Conservation (phyloP, 1,140 invertebrate genomes). For the Acromyrmex charruanus region DNA sequence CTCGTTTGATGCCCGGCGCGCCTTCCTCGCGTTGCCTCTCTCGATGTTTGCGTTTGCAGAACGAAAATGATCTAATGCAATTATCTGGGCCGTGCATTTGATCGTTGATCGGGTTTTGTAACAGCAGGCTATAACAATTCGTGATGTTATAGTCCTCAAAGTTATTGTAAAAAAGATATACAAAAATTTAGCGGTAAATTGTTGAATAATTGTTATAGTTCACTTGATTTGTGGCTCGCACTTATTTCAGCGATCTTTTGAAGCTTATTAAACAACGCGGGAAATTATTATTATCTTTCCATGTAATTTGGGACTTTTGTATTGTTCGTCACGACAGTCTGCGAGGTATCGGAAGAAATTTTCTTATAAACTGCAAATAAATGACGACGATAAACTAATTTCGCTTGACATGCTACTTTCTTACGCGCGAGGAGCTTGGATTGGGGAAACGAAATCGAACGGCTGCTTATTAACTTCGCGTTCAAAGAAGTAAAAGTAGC, state of each 20-base stretch:
- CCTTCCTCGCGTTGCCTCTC: conserved; percentile 21
- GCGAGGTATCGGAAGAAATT: conserved; percentile 20
- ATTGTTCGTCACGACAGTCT: conserved; percentile 22
- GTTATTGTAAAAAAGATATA: not conserved
- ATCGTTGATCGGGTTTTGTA: not conserved
- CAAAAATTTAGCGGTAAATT: not conserved
- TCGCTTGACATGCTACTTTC: conserved; percentile 11
- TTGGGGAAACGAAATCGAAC: conserved; percentile 28
- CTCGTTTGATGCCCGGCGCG: conserved; percentile 40
- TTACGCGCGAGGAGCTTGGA: not conserved
- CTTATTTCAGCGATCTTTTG: not conserved
- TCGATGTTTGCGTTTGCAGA: conserved; percentile 36
- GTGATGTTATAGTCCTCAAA: not conserved
- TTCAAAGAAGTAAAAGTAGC: conserved; percentile 26
- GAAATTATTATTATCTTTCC: conserved; percentile 25
- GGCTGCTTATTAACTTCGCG: conserved; percentile 63
- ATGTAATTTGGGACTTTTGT: not conserved
- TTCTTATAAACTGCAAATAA: conserved; percentile 39
- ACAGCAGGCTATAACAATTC: not conserved
- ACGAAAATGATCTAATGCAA: conserved; percentile 56
- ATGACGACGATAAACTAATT: conserved; percentile 36
- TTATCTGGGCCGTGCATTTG: conserved; percentile 10
- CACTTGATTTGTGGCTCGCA: not conserved
- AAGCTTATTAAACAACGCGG: not conserved
- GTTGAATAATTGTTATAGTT: not conserved